Evolutionary conservation across 2,888 invertebrate species (phyloP), one percentile per base, ranked within the genome.

Genomic region (Drosophila testacea): DNA sequence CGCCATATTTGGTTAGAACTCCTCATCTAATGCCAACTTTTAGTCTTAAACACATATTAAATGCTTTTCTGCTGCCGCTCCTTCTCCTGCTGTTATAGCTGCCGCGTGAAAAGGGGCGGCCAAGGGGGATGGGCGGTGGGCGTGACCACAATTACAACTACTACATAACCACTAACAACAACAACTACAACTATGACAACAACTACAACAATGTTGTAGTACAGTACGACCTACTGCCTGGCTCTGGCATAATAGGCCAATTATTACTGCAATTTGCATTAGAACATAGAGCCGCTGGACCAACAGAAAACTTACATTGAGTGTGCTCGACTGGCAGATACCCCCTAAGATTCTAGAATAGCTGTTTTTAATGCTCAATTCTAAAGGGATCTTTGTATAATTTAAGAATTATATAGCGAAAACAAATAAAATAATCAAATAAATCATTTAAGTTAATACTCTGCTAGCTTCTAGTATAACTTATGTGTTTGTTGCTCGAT

Each of bases 251-350:
- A 85, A 85, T 85, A 66, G 85, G 89, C 85, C 89, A 85, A 85
- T 85, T 83, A 83, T 88, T 85, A 78, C 85, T 78, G 89, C 85
- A 85, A 85, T 85, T 85, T 85, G 85, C 85, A 85, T 85, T 89
- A 89, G 88, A 83, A 80, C 74, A 79, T 22, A 22, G 57, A 66
- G 62, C 74, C 59, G 71, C 66, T 72, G 66, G 50, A 72, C 55
- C 34, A 32, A 30, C 57, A 46, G 42, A 61, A 27, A 44, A 5
- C 27, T 27, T 13, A n/a, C 7, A 1, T 4, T 3, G 6, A 13
- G 11, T 28, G 1, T 34, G 41, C 13, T 32, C 4, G 10, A 42
- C 52, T 34, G 6, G 11, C 9, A 9, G 0, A 27, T 42, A 60
- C 42, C 34, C 44, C 46, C 22, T n/a, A 30, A 6, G 5, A 7